Conservation (phyloP, 2,797 vertebrate species). For the Sibirionetta formosa region DNA sequence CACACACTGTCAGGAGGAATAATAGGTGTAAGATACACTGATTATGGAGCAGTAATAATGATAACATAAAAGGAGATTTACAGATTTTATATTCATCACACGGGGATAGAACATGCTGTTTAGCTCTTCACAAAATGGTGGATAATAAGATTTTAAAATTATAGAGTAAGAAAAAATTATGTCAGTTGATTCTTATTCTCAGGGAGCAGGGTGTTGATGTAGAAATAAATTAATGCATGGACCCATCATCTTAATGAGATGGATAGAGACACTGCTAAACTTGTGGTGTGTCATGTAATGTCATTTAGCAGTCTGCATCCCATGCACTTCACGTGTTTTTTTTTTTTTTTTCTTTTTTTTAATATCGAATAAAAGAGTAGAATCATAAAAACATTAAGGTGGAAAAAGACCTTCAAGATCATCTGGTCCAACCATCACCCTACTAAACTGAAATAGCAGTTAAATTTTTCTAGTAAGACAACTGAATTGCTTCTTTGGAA, state of each 20-base stretch:
- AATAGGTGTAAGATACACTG: neutral
- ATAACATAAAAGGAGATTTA: neutral
- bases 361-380: neutral
- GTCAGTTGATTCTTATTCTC: neutral
- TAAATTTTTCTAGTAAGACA: neutral
- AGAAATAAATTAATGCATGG: neutral
- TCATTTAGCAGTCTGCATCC: neutral
- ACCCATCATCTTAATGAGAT: neutral
- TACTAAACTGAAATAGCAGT: neutral
- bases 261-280: neutral
- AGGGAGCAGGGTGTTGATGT: neutral
- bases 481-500: neutral
- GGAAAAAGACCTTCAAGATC: no score
- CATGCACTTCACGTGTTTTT: neutral
- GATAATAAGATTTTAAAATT: neutral
- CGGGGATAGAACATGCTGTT: neutral
- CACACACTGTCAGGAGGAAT: neutral
- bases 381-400: no score
- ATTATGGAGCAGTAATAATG: neutral
- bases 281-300: neutral
- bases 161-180: neutral
- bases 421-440: no score
- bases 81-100: neutral
- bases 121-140: neutral
- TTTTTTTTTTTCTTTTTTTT: neutral